These are phyloP conservation scores for Arothron firmamentum DNA, from an alignment of 2,113 vertebrate species.

Conservation along the genomic window DNA sequence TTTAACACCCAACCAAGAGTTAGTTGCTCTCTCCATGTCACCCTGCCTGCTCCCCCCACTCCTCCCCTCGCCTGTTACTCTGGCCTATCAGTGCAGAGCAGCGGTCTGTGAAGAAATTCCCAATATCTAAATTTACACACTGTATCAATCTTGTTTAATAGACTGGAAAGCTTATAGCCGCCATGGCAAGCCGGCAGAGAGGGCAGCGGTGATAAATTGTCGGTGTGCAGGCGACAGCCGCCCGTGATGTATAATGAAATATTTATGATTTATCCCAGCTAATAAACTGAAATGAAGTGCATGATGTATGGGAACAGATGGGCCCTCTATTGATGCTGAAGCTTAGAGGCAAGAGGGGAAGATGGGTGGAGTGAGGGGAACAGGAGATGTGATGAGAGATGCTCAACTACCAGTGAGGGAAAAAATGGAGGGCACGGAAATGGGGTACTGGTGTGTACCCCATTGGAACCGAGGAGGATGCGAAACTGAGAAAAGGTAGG, in stretches of 20 bases:
- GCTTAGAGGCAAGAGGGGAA: constrained; percentile 57
- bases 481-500: constrained; percentile 16
- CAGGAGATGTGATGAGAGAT: constrained; percentile 57
- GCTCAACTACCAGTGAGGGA: constrained; percentile 27
- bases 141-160: constrained; percentile 95
- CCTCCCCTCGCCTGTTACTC: constrained; percentile 59
- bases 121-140: constrained; percentile 79
- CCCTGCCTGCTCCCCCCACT: constrained; percentile 27
- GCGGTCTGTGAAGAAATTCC: constrained; percentile 83
- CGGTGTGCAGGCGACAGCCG: constrained; percentile 75
- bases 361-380: constrained; percentile 55
- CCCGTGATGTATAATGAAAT: constrained; percentile 87
- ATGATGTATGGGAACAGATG: constrained; percentile 89
- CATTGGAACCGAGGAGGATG: constrained; percentile 5
- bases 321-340: constrained; percentile 78
- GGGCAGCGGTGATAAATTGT: constrained; percentile 86
- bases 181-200: constrained; percentile 75
- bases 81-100: constrained; percentile 75
- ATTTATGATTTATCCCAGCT: constrained; percentile 95
- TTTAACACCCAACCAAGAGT: constrained; percentile 66
- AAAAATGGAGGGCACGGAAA: constrained; percentile 38
- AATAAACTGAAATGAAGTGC: constrained; percentile 90
- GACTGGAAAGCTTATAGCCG: constrained; percentile 84
- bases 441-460: no score
- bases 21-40: constrained; percentile 8